Evolutionary conservation across 2,888 invertebrate species (phyloP).

Genomic region (Glaucopsyche alexis): DNA sequence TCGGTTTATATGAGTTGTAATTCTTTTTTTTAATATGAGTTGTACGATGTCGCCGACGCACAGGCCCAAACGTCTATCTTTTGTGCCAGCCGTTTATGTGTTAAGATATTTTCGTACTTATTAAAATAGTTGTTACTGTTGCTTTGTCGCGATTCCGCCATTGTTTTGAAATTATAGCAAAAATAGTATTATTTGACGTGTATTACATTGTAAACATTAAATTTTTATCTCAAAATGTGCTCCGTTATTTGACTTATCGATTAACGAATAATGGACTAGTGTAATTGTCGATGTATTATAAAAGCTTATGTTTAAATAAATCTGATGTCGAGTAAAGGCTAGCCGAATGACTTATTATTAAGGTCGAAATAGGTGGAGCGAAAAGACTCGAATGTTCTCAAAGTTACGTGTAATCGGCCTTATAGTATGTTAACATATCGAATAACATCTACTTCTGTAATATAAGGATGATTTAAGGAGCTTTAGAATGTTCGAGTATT

Average conservation of each 20-base stretch:
- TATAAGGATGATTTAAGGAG: not conserved
- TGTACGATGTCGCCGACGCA: slow-evolving; percentile 1
- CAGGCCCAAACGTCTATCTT: slow-evolving; percentile 61
- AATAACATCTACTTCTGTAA: not conserved
- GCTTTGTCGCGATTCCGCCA: slow-evolving; percentile 71
- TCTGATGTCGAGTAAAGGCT: slow-evolving; percentile 70
- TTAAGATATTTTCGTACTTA: slow-evolving; percentile 77
- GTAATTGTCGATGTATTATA: slow-evolving; percentile 70
- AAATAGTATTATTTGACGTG: slow-evolving; percentile 64
- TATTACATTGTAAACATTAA: slow-evolving; percentile 70
- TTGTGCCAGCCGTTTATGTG: slow-evolving; percentile 77
- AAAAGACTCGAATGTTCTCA: not conserved
- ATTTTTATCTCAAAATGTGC: slow-evolving; percentile 46
- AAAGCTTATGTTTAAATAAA: slow-evolving; percentile 62
- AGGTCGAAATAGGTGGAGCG: slow-evolving; percentile 11
- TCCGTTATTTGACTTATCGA: slow-evolving; percentile 39
- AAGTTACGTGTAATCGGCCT: not conserved
- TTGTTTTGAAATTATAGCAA: slow-evolving; percentile 73
- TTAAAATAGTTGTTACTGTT: slow-evolving; percentile 64
- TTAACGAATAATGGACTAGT: slow-evolving; percentile 52
- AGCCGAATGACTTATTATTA: slow-evolving; percentile 70
- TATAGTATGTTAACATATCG: not conserved
- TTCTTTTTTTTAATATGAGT: slow-evolving; percentile 1
- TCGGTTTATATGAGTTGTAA: not conserved
- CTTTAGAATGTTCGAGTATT: not conserved